These are phyloP conservation scores for Agrotis segetum DNA, from an alignment of 2,888 invertebrate genomes.

Conservation along the genomic window DNA sequence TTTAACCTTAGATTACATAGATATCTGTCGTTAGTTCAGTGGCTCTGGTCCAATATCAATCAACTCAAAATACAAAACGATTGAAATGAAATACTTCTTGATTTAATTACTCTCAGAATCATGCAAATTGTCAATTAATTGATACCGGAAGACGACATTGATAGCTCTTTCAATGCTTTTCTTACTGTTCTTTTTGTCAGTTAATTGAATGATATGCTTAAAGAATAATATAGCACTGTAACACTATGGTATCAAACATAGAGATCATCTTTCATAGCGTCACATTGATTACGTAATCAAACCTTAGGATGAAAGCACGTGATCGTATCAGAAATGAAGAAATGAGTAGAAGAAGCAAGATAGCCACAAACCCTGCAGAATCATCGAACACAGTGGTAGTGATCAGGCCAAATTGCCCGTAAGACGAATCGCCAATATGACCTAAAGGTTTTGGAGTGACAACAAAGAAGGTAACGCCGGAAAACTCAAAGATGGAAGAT, in stretches of 20 bases:
- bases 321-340: background rate
- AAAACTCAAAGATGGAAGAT: background rate
- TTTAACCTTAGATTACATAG: conserved; percentile 28
- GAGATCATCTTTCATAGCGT: background rate
- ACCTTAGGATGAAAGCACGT: background rate
- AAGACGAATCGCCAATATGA: too few species aligned
- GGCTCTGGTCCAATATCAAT: conserved; percentile 30
- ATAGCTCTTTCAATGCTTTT: background rate
- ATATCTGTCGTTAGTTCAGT: conserved; percentile 25
- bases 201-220: background rate
- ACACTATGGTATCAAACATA: background rate
- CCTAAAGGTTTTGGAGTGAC: too few species aligned
- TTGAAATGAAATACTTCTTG: conserved; percentile 5
- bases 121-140: background rate
- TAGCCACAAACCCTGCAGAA: too few species aligned
- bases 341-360: too few species aligned
- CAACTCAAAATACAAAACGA: conserved; percentile 6
- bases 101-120: background rate
- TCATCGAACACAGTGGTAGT: too few species aligned
- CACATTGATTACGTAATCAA: background rate
- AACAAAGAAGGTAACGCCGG: too few species aligned
- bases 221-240: background rate
- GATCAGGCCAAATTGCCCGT: too few species aligned
- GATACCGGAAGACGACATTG: background rate
- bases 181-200: background rate